Evolutionary conservation across 1,140 invertebrate species (phyloP), one percentile per base, ranked within the genome.

Genomic region (Bicyclus anynana): DNA sequence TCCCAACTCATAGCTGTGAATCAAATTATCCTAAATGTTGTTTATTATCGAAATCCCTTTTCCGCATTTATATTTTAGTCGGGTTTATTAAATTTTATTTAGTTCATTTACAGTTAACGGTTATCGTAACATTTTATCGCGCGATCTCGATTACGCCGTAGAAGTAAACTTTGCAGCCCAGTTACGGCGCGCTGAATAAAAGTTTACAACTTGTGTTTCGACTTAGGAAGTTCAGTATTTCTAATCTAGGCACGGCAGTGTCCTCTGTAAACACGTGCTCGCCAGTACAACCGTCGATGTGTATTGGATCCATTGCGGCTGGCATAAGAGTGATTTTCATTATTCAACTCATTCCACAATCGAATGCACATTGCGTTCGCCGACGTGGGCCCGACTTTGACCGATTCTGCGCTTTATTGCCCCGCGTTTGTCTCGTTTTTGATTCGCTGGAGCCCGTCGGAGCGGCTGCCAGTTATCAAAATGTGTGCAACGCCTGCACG

Each of bases 271-370:
- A 87, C 82, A 87, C 80, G 80, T 83, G 82, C 69, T 74, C 66
- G 64, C 72, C 68, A 53, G 47, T 46, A 42, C 49, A 47, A 21
- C 44, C 53, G 67, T 49, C 70, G 69, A 69, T 20, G 70, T 53
- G 75, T 73, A 79, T 77, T 82, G 70, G 68, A 80, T 77, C 60
- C 58, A 83, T 23, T 50, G 72, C 44, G 14, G 64, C 67, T 67
- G 80, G 72, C 72, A 83, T 84, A 85, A 84, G 80, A 82, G 73
- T 65, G 65, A 33, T 83, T 87, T 87, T 87, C 80, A 81, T 82
- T 84, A 80, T 80, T 78, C 74, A 33, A 77, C 70, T 64, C 67
- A 71, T 66, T 49, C 57, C 56, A 70, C 75, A 75, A 77, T 80
- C 74, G 62, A 75, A 69, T 85, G 82, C 81, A 83, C 78, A 78